Evolutionary conservation across 2,888 invertebrate genomes (phyloP).

Genomic region (Parnassius mnemosyne): DNA sequence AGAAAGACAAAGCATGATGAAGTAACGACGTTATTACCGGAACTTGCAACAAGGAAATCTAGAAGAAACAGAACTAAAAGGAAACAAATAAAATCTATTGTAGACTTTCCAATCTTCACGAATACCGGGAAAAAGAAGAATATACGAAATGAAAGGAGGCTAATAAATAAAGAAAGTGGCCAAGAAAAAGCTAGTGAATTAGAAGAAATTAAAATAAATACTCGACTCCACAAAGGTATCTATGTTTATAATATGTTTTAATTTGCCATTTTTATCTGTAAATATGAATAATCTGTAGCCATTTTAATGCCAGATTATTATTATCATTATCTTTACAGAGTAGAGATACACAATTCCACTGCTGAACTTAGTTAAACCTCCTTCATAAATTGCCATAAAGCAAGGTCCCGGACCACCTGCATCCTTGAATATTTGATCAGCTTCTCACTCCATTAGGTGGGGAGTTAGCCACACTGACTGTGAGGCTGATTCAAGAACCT

Average conservation of each 20-base stretch:
- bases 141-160: constrained; percentile 2
- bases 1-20: constrained; percentile 23
- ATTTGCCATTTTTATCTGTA: too few species aligned
- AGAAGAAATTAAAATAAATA: constrained; percentile 12
- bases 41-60: constrained; percentile 24
- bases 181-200: constrained; percentile 8
- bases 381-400: too few species aligned
- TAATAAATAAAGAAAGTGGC: background rate
- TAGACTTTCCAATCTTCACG: background rate
- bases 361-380: too few species aligned
- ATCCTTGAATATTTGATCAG: too few species aligned
- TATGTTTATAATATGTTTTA: background rate
- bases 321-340: too few species aligned
- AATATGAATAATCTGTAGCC: too few species aligned
- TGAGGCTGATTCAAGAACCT: too few species aligned
- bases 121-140: constrained; percentile 6
- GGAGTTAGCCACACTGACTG: too few species aligned
- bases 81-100: constrained; percentile 17
- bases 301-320: too few species aligned
- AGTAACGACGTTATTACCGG: constrained; percentile 3
- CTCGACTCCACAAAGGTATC: constrained; percentile 14
- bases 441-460: too few species aligned
- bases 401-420: too few species aligned
- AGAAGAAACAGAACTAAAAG: constrained; percentile 27
- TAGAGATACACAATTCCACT: too few species aligned